A percentile compares a stretch with the other conserved stretches of the same genome.
Conservation (phyloP, 2,888 invertebrate genomes). For the Macrophya alboannulata region DNA sequence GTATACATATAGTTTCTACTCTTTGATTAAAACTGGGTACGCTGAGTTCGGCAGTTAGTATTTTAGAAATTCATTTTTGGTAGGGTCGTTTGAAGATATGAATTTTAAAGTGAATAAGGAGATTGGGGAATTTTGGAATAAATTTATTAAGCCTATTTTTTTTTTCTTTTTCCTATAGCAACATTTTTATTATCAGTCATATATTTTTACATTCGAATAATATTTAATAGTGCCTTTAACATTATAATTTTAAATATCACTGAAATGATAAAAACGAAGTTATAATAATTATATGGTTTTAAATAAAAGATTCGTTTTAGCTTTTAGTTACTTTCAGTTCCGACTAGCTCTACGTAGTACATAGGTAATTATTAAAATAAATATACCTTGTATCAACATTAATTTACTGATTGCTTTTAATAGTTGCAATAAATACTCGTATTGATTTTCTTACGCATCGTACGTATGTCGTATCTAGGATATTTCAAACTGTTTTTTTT, state of each 20-base stretch:
- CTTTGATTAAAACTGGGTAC: background rate
- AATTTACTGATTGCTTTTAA: constrained; percentile 46
- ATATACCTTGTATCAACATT: constrained; percentile 52
- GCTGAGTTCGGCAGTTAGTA: background rate
- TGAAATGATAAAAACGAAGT: constrained; percentile 61
- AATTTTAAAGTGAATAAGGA: background rate
- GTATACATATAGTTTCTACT: background rate
- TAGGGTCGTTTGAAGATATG: too few species aligned
- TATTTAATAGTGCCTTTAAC: constrained; percentile 74
- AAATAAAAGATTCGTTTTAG: constrained; percentile 66
- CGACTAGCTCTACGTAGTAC: constrained; percentile 73
- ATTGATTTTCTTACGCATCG: constrained; percentile 17
- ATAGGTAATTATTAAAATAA: constrained; percentile 66
- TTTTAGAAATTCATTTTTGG: too few species aligned
- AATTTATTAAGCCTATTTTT: background rate
- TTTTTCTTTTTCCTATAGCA: constrained; percentile 66
- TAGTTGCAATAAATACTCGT: constrained; percentile 47
- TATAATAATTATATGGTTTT: constrained; percentile 57
- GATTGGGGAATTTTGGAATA: background rate
- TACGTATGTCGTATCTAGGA: constrained; percentile 1
- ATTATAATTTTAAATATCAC: constrained; percentile 59
- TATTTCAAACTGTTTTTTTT: background rate
- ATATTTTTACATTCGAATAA: constrained; percentile 74
- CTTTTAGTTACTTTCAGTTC: constrained; percentile 67
- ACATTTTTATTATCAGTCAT: constrained; percentile 72